phyloP scores from a whole-genome alignment of 2,113 vertebrate genomes.

The Ameiurus melas region DNA sequence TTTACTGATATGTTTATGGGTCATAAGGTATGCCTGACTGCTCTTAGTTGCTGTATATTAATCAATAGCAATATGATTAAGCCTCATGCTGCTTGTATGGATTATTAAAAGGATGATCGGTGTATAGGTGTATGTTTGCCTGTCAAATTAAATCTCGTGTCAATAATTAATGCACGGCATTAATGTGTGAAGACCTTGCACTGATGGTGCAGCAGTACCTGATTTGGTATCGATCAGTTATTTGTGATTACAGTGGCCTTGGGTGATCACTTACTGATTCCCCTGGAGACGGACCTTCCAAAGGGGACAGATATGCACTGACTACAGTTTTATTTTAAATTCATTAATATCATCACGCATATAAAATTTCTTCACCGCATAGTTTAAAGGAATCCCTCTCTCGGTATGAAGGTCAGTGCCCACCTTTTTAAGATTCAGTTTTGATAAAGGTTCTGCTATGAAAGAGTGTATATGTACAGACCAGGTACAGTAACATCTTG shows the following conservation, averaged over 20 bases:
- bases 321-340: background rate
- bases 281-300: constrained; percentile 39
- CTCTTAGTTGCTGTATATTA: constrained; percentile 82
- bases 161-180: constrained; percentile 99
- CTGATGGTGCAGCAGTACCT: constrained; percentile 68
- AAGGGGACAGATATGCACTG: constrained; percentile 35
- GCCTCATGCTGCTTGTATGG: constrained; percentile 85
- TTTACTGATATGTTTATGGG: constrained; percentile 65
- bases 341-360: constrained; percentile 26
- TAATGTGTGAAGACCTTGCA: constrained; percentile 92
- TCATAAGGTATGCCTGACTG: constrained; percentile 85
- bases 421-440: background rate
- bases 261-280: constrained; percentile 51
- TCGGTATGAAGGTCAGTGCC: constrained; percentile 9
- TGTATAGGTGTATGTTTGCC: constrained; percentile 85
- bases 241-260: constrained; percentile 52
- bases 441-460: background rate
- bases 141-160: constrained; percentile 97
- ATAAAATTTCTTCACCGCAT: constrained; percentile 9
- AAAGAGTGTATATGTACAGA: background rate
- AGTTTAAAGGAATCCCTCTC: constrained; percentile 3
- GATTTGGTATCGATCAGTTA: constrained; percentile 80
- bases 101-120: constrained; percentile 93
- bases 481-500: background rate
- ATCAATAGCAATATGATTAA: constrained; percentile 98